Evolutionary conservation across 1,140 invertebrate species (phyloP), one percentile per base, ranked within the genome.

Genomic region (Apis florea): DNA sequence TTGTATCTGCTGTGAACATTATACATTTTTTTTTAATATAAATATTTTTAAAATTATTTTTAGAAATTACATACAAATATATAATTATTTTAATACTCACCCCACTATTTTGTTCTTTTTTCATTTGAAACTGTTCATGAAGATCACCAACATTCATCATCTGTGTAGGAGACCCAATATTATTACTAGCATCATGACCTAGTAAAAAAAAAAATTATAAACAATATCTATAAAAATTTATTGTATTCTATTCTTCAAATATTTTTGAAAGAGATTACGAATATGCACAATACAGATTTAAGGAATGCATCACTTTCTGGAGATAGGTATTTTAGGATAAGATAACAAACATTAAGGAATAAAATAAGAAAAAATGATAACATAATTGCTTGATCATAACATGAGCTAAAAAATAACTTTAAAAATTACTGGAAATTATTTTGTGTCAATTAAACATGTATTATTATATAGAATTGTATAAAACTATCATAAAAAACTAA

Each of bases 81-180:
- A 64, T 53, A 76, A 53, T 66, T 61, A 58, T 68, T 79, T 69
- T 49, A 61, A 82, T 70, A 88, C 75, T 88, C 89, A 92, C 91
- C n/a, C 89, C 87, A 77, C 83, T 82, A 61, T 90, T 84, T 79
- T 91, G 90, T 63, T 93, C 93, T 40, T 89, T 88, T 56, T 92
- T 93, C 12, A 89, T 85, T 82, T 91, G 92, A 82, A 95, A 93
- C 72, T 94, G 93, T 80, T 95, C 95, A 17, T 94, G 91, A 21
- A 95, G 85, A 83, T 95, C 94, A 31, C 92, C 92, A 67, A 93
- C 85, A 68, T 91, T 93, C 59, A 90, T 89, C 88, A 91, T 92
- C 89, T 93, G 95, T 24, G 93, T 95, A 53, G 95, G 95, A 1
- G 96, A 96, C 17, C 96, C 96, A 83, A 97, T 96, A 89, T 97